A percentile compares a stretch with the other conserved stretches of the same genome.
Conservation (phyloP, 2,113 vertebrate genomes). For the Cervus canadensis region DNA sequence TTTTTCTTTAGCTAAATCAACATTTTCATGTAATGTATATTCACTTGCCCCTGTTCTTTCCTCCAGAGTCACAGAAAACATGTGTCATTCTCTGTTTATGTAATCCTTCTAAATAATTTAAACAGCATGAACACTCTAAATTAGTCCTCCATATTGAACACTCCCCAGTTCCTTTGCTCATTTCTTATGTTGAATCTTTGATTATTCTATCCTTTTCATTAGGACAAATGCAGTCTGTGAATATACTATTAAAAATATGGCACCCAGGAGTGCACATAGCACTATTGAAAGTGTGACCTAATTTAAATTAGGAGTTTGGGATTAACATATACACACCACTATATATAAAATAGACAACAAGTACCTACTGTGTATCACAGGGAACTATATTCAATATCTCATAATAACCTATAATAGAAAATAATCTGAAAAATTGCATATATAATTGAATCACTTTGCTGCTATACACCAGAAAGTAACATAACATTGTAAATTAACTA, state of each 20-base stretch:
- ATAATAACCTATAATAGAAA: neutral
- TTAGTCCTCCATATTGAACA: neutral
- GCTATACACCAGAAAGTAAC: neutral
- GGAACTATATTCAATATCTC: neutral
- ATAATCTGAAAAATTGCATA: neutral
- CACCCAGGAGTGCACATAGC: neutral
- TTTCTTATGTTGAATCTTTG: neutral
- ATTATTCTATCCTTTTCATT: neutral
- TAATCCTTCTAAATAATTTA: constrained; percentile 30
- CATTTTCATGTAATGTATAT: neutral
- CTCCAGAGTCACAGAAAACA: neutral
- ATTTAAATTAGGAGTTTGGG: neutral
- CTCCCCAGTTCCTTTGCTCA: neutral
- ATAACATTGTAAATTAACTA: neutral
- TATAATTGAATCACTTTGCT: neutral
- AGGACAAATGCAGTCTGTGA: neutral
- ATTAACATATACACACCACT: neutral
- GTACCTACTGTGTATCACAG: neutral
- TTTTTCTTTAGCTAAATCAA: neutral
- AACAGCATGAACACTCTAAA: neutral
- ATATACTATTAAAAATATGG: neutral
- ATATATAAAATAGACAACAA: neutral
- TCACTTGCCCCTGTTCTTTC: neutral
- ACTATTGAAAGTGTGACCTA: neutral
- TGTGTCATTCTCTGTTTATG: neutral